Conservation (phyloP, 1,140 invertebrate genomes). For the Pseudomyrmex flavicornis region DNA sequence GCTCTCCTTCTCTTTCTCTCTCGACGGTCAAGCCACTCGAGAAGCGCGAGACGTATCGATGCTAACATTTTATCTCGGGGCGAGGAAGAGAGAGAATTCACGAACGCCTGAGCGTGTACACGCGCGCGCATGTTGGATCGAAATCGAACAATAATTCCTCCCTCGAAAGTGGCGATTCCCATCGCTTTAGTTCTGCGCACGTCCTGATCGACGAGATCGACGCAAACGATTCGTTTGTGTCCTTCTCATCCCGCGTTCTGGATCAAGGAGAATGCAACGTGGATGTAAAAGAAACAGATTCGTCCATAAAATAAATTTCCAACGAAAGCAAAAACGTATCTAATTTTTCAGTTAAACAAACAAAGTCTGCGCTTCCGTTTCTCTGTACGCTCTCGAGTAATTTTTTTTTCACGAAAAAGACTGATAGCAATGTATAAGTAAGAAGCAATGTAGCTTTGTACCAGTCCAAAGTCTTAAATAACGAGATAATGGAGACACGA, state of each 20-base stretch:
- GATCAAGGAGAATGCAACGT: slow-evolving; percentile 1
- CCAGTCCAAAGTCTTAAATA: slow-evolving; percentile 33
- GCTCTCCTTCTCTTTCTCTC: not conserved
- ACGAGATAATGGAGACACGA: slow-evolving; percentile 59
- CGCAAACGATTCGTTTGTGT: not conserved
- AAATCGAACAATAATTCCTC: slow-evolving; percentile 42
- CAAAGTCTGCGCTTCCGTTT: too few species aligned
- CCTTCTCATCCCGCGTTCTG: slow-evolving; percentile 15
- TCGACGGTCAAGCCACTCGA: not conserved
- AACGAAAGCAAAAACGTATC: too few species aligned
- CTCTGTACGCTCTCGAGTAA: not conserved
- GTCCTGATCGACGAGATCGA: slow-evolving; percentile 4
- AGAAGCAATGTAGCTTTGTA: slow-evolving; percentile 21
- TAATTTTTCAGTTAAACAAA: too few species aligned
- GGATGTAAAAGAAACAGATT: not conserved
- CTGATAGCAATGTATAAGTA: not conserved
- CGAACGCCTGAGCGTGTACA: not conserved
- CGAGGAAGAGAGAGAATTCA: not conserved
- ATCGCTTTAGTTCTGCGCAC: slow-evolving; percentile 37
- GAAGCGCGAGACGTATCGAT: slow-evolving; percentile 45
- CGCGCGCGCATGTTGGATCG: slow-evolving; percentile 26
- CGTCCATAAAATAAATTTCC: not conserved
- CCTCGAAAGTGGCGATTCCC: slow-evolving; percentile 38
- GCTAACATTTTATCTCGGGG: slow-evolving; percentile 46
- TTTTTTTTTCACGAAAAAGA: not conserved